Evolutionary conservation across 2,888 invertebrate genomes (phyloP).

Genomic region (Orthonevra nobilis): DNA sequence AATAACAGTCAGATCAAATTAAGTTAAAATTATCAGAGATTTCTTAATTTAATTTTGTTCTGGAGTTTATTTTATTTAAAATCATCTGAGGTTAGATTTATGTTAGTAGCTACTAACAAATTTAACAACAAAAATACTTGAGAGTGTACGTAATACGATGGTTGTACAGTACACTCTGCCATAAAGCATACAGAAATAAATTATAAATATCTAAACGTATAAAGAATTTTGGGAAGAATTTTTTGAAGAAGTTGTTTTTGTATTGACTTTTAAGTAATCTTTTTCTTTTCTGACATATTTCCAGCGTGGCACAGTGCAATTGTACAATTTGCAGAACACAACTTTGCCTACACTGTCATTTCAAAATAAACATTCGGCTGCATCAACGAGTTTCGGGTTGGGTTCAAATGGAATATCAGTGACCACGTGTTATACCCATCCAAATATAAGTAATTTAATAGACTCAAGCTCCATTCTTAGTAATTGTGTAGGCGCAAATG

Average conservation of each 20-base stretch:
- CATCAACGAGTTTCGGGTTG: slow-evolving; percentile 79
- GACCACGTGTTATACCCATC: slow-evolving; percentile 78
- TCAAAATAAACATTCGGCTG: slow-evolving; percentile 80
- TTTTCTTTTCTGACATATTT: slow-evolving; percentile 65
- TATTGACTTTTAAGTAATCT: too few relatives aligned
- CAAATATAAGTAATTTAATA: slow-evolving; percentile 77
- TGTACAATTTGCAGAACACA: slow-evolving; percentile 83
- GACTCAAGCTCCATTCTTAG: slow-evolving; percentile 77
- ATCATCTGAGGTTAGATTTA: too few relatives aligned
- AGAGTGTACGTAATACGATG: too few relatives aligned
- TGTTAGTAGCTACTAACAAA: too few relatives aligned
- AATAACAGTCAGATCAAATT: too few relatives aligned
- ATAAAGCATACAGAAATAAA: neutral
- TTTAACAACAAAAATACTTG: too few relatives aligned
- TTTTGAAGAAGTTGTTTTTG: slow-evolving; percentile 6
- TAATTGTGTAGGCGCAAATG: slow-evolving; percentile 73
- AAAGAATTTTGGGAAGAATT: neutral
- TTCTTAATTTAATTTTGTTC: too few relatives aligned
- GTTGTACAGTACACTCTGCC: neutral
- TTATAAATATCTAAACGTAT: neutral
- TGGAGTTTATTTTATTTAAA: too few relatives aligned
- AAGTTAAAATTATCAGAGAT: too few relatives aligned
- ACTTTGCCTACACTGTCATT: slow-evolving; percentile 84
- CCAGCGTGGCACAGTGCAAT: slow-evolving; percentile 80
- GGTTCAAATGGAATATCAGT: slow-evolving; percentile 78